A percentile compares a stretch with the other conserved stretches of the same genome.
These are phyloP conservation scores for Henricia sp. DNA, from an alignment of 53 echinoderm and acorn worm species.

Conservation along the genomic window DNA sequence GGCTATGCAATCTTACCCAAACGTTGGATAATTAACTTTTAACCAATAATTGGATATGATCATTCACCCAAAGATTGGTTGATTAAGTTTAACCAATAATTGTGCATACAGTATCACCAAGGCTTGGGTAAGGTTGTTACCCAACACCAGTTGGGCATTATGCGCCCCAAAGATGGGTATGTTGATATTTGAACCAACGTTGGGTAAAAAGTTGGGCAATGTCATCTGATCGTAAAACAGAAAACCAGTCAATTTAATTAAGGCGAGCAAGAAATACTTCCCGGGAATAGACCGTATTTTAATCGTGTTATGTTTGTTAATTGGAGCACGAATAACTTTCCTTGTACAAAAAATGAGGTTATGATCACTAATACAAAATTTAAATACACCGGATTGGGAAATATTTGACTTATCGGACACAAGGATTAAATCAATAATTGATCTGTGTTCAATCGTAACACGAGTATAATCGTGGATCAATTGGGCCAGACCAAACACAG, in stretches of 20 bases:
- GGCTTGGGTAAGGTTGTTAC: too few relatives aligned
- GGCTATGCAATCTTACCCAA: too few relatives aligned
- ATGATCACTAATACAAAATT: conserved; percentile 18
- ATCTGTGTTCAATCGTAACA: conserved; percentile 13
- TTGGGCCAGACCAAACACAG: conserved; percentile 13
- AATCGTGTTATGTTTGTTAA: conserved; percentile 9
- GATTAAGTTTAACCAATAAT: too few relatives aligned
- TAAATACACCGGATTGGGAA: background rate
- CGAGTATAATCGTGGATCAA: conserved; percentile 18
- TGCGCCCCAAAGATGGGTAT: too few relatives aligned
- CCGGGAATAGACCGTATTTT: conserved; percentile 24
- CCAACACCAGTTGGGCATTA: too few relatives aligned
- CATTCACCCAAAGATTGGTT: too few relatives aligned
- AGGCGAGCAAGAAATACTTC: conserved; percentile 15
- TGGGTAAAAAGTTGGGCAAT: too few relatives aligned
- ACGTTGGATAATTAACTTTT: too few relatives aligned
- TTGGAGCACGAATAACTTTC: background rate
- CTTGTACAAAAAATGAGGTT: conserved; percentile 4
- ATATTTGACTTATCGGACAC: conserved; percentile 14
- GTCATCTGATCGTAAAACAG: conserved; percentile 1
- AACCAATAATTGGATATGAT: too few relatives aligned
- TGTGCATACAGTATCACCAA: too few relatives aligned
- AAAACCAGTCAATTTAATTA: conserved; percentile 9
- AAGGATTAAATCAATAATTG: conserved; percentile 15
- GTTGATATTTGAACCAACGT: too few relatives aligned